phyloP scores from a whole-genome alignment of 1,140 invertebrate species.

The Drosophila kepulauana region DNA sequence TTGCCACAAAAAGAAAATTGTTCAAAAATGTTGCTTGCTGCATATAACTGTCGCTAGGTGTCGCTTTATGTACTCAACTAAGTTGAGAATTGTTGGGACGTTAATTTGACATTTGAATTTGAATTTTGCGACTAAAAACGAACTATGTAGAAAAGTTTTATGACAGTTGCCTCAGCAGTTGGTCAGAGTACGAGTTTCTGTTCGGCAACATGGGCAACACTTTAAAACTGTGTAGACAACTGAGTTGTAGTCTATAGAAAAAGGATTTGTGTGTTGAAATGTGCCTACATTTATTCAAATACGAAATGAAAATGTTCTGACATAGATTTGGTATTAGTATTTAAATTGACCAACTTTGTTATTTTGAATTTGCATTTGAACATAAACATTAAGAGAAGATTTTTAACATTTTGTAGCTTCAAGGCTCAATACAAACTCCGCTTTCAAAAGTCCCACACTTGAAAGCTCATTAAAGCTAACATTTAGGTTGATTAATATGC shows the following conservation, averaged over 20 bases:
- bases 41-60: slow-evolving; percentile 42
- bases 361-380: too few species aligned
- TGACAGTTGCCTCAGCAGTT: slow-evolving; percentile 38
- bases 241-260: too few species aligned
- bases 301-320: too few species aligned
- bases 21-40: slow-evolving; percentile 5
- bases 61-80: slow-evolving; percentile 36
- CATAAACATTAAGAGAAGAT: too few species aligned
- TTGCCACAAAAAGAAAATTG: slow-evolving; percentile 1
- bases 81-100: slow-evolving; percentile 52
- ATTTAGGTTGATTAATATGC: too few species aligned
- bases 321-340: too few species aligned
- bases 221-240: slow-evolving; percentile 9
- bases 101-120: slow-evolving; percentile 67
- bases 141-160: slow-evolving; percentile 41
- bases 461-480: too few species aligned
- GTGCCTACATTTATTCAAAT: not conserved
- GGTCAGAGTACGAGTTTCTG: slow-evolving; percentile 33
- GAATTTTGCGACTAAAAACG: slow-evolving; percentile 41
- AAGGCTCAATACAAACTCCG: too few species aligned
- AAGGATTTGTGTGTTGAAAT: not conserved
- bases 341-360: too few species aligned
- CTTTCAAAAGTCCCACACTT: too few species aligned
- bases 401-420: too few species aligned
- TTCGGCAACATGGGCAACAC: slow-evolving; percentile 2